Evolutionary conservation across 2,888 invertebrate genomes (phyloP).

Genomic region (Pseudanteris insignis): DNA sequence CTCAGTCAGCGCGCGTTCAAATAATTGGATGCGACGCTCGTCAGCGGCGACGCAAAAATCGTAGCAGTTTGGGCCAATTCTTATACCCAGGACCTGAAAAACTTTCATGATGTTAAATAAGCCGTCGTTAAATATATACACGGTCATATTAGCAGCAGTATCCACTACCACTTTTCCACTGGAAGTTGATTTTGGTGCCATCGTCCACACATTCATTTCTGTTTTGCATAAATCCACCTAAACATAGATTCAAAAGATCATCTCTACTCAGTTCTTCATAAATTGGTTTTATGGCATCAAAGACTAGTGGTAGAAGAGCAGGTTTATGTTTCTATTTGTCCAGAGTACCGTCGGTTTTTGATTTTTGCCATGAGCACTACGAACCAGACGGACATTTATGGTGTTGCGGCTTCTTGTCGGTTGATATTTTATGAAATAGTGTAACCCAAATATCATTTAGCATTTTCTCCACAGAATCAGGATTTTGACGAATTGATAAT

Average conservation of each 20-base stretch:
- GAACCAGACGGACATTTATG: slow-evolving; percentile 39
- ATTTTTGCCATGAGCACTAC: slow-evolving; percentile 45
- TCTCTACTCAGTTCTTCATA: slow-evolving; percentile 30
- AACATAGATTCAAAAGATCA: slow-evolving; percentile 29
- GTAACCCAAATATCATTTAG: slow-evolving; percentile 41
- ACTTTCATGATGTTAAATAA: slow-evolving; percentile 13
- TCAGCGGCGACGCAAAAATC: slow-evolving; percentile 20
- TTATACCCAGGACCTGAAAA: slow-evolving; percentile 11
- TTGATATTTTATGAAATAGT: slow-evolving; percentile 40
- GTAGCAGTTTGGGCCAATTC: slow-evolving; percentile 11
- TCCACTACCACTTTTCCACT: slow-evolving; percentile 28
- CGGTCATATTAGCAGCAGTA: slow-evolving; percentile 21
- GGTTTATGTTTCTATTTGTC: slow-evolving; percentile 22
- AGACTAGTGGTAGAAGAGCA: slow-evolving; percentile 11
- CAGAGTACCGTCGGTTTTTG: slow-evolving; percentile 17
- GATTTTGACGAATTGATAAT: slow-evolving; percentile 29
- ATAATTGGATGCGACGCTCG: slow-evolving; percentile 7
- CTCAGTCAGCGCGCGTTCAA: slow-evolving; percentile 1
- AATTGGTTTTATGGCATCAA: slow-evolving; percentile 16
- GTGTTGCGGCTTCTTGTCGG: too few relatives aligned
- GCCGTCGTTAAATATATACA: slow-evolving; percentile 29
- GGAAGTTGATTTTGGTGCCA: slow-evolving; percentile 32
- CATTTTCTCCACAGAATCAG: slow-evolving; percentile 42
- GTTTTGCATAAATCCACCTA: slow-evolving; percentile 34
- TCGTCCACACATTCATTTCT: slow-evolving; percentile 36